Base-by-base conservation (phyloP, 1,140 invertebrate species). In the Triops cancriformis region DNA sequence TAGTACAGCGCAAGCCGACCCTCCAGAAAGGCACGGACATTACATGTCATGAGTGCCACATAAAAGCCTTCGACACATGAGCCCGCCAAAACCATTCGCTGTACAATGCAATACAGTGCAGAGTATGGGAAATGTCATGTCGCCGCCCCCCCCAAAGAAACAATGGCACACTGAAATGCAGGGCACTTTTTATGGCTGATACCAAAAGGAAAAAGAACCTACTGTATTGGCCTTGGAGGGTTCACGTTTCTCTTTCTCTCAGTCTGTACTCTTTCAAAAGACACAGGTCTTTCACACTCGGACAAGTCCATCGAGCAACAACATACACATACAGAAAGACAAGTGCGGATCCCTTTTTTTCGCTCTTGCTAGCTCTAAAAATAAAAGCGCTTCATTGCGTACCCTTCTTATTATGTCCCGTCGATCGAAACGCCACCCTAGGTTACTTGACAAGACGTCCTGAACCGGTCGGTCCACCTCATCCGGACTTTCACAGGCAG, bases 31-130 rank as follows among this genome's bases (percentile, higher is more conserved):
- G 51, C 51, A 64, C 43, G 23, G 51, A 64, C 51, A 64, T 64
- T 64, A 64, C 51, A 64, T 64, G 51, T 64, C 51, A 64, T 64
- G 51, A 64, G 51, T 64, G 51, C 51, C 51, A 64, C 51, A 64
- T 64, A 64, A 64, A 64, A 64, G 51, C 51, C 51, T 64, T 64
- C 51, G 51, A n/a, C 51, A 64, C 51, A 64, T 64, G 51, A 64
- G 51, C 51, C 51, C 51, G 51, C 51, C 51, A 14, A 64, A 64
- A 64, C 51, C 51, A 23, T 64, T 64, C 51, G 51, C 51, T 64
- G 23, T 64, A 64, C 23, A 64, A 23, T 64, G 51, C 51, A 18
- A 64, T 64, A 64, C 23, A 64, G 51, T 64, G 51, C 51, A 18
- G 51, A 64, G 51, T 64, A 64, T 64, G 51, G 51, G 51, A 1